Conservation (phyloP, 2,113 vertebrate genomes). For the Gobio gobio region DNA sequence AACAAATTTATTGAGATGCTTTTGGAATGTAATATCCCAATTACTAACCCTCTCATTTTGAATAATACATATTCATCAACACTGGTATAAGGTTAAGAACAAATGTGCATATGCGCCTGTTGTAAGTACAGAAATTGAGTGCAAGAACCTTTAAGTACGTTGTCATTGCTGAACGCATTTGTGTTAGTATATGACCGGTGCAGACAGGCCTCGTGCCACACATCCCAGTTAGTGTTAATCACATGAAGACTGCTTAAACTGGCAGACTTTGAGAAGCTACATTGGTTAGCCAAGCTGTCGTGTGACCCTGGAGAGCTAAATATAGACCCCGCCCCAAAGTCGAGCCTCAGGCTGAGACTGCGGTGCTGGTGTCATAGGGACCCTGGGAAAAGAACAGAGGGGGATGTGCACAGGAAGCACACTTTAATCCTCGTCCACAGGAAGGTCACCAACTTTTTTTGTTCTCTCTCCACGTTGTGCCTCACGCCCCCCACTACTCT, state of each 20-base stretch:
- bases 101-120: conserved; percentile 16
- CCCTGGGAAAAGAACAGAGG: conserved; percentile 59
- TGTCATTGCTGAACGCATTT: not conserved
- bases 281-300: conserved; percentile 23
- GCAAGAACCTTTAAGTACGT: not conserved
- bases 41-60: not conserved
- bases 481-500: not conserved
- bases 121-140: not conserved
- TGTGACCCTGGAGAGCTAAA: conserved; percentile 52
- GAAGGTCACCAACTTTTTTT: conserved; percentile 55
- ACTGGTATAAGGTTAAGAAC: not conserved
- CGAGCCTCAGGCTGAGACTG: conserved; percentile 41
- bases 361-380: conserved; percentile 54
- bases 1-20: not conserved
- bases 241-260: conserved; percentile 12
- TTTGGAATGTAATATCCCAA: not conserved
- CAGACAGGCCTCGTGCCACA: not conserved
- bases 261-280: not conserved
- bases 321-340: conserved; percentile 43
- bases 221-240: conserved; percentile 27
- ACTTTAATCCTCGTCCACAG: conserved; percentile 68
- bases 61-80: not conserved
- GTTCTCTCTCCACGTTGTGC: conserved; percentile 38
- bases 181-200: not conserved
- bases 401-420: conserved; percentile 70